Base-by-base conservation (phyloP, 1,140 invertebrate genomes). In the Lucilia sericata region DNA sequence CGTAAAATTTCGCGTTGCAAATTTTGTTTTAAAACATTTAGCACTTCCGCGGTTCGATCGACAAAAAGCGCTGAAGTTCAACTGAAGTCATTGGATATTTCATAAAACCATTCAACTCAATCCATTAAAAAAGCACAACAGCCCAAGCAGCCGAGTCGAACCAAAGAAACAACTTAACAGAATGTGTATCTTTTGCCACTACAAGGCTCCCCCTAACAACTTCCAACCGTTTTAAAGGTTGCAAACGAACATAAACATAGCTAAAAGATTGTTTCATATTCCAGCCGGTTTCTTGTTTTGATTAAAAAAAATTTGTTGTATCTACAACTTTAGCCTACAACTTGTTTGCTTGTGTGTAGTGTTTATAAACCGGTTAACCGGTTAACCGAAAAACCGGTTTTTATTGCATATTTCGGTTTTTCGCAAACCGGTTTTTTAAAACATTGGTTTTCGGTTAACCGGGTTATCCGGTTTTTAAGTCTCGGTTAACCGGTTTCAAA, bases 81-180 rank as follows among this genome's bases (percentile, higher is more conserved):
- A 80, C 76, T 80, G 47, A 80, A 80, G 76, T 80, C 76, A 49
- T 49, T 80, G 76, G 76, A 49, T 80, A 80, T 80, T 80, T 80
- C 76, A 49, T 80, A 49, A 80, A 80, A 80, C 76, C 76, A 80
- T 80, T 80, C 76, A 80, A 80, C 76, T 80, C 76, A 80, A 80
- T 70, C 65, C 65, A 70, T n/a, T 70, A 21, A 70, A 70, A 70
- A 70, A 70, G 19, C 65, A 70, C 21, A 21, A 21, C 5, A 70
- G 19, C 65, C 42, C 42, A 42, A 42, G 10, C 21, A 21, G 65
- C 65, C 55, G 5, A 55, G 7, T 55, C 51, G 2, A 55, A 55
- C 51, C 42, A 42, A 42, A 42, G 1, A 49, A 49, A 9, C 49
- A 49, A 49, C 49, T 5, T 12, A 49, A 9, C 25, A 30, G 25